phyloP scores from a whole-genome alignment of 2,113 vertebrate genomes.

The Sturnus vulgaris region DNA sequence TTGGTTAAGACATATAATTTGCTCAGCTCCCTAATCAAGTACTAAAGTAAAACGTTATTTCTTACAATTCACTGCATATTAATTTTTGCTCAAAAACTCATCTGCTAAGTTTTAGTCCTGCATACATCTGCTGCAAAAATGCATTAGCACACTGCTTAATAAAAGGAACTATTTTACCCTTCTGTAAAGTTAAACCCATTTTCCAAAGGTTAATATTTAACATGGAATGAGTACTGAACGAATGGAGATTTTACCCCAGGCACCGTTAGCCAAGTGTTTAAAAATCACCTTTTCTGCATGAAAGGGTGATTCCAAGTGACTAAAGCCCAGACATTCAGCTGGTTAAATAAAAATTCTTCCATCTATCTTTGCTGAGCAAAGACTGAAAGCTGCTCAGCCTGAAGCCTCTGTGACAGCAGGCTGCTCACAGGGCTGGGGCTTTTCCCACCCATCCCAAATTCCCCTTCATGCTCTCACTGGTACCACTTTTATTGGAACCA shows the following conservation, averaged over 20 bases:
- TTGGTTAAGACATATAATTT: background rate
- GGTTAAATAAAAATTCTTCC: background rate
- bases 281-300: background rate
- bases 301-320: slow-evolving; percentile 1
- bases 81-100: background rate
- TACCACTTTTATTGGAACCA: background rate
- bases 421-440: background rate
- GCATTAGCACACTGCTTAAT: background rate
- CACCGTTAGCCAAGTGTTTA: background rate
- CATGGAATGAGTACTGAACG: background rate
- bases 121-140: background rate
- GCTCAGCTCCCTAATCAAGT: background rate
- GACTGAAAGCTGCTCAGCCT: background rate
- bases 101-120: background rate
- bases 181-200: background rate
- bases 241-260: background rate
- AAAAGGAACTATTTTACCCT: background rate
- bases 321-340: background rate
- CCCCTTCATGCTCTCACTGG: background rate
- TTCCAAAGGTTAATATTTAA: slow-evolving; percentile 36
- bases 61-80: background rate
- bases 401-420: background rate
- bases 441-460: background rate
- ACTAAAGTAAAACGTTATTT: background rate
- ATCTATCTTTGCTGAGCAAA: background rate